A percentile compares a stretch with the other conserved stretches of the same genome.
phyloP scores from a whole-genome alignment of 2,113 vertebrate species.

The Calonectris borealis region DNA sequence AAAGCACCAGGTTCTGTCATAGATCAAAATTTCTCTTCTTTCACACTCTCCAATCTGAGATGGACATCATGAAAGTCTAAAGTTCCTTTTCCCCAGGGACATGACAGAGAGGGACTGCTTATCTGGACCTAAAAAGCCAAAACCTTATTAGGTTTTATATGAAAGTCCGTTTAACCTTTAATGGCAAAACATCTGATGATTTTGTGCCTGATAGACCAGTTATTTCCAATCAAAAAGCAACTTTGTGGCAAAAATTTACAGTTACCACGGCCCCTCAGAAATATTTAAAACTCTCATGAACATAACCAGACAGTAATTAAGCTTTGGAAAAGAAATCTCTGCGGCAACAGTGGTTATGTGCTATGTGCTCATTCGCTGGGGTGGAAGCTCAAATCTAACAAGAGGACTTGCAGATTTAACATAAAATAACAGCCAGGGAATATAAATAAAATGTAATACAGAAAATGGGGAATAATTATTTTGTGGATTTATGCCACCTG shows the following conservation, averaged over 20 bases:
- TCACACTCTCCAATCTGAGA: neutral
- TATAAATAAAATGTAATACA: slow-evolving; percentile 61
- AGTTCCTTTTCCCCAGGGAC: neutral
- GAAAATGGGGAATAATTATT: slow-evolving; percentile 64
- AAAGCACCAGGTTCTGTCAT: neutral
- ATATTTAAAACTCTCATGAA: neutral
- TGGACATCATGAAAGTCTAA: neutral
- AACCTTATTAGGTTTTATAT: neutral
- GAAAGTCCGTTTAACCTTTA: neutral
- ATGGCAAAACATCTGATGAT: neutral
- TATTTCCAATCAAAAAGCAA: slow-evolving; percentile 1
- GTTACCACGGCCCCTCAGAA: neutral
- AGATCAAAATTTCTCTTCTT: neutral
- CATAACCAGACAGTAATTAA: slow-evolving; percentile 25
- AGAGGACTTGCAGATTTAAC: slow-evolving; percentile 42
- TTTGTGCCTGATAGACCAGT: neutral
- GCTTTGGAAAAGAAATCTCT: slow-evolving; percentile 31
- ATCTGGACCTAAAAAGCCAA: neutral
- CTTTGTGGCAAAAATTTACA: neutral
- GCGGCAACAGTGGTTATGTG: neutral
- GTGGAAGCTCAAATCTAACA: slow-evolving; percentile 37
- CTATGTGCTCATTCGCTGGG: neutral
- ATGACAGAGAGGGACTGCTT: neutral
- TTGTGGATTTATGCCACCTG: slow-evolving; percentile 61
- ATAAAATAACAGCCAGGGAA: slow-evolving; percentile 47